A percentile compares a stretch with the other conserved stretches of the same genome.
Conservation (phyloP, 2,113 vertebrate genomes). For the Sarotherodon lohbergeri region DNA sequence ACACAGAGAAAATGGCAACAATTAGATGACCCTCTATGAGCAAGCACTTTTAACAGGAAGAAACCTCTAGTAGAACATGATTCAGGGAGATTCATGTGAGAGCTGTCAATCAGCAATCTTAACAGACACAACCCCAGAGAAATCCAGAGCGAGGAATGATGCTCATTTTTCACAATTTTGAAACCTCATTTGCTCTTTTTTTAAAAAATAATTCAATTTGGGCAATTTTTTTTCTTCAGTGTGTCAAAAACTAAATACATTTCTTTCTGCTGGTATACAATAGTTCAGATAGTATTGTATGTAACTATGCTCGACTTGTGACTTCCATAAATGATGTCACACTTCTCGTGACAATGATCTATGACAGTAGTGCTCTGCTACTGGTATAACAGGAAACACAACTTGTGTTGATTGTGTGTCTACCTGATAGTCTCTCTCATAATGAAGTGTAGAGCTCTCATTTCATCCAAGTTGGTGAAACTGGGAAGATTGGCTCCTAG, state of each 20-base stretch:
- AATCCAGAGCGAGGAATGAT: background rate
- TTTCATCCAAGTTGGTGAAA: conserved; percentile 76
- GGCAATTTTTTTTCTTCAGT: background rate
- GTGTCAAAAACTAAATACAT: background rate
- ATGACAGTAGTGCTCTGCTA: background rate
- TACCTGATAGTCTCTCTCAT: conserved; percentile 83
- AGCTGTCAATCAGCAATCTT: background rate
- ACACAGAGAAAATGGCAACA: background rate
- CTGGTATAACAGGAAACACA: background rate
- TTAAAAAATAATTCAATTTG: background rate
- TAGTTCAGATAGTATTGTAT: background rate
- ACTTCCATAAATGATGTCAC: background rate
- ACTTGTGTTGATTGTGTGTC: background rate
- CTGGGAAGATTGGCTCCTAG: conserved; percentile 88
- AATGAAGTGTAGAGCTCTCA: conserved; percentile 74
- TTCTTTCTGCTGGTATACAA: background rate
- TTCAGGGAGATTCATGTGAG: background rate
- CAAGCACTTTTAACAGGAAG: background rate
- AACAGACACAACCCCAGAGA: background rate
- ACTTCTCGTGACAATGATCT: background rate
- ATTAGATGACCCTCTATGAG: background rate
- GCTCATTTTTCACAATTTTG: background rate
- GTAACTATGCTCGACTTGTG: background rate
- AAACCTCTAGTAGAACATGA: background rate
- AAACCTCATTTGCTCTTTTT: background rate